These are phyloP conservation scores for Eueides isabella DNA, from an alignment of 1,140 invertebrate genomes.

Conservation along the genomic window DNA sequence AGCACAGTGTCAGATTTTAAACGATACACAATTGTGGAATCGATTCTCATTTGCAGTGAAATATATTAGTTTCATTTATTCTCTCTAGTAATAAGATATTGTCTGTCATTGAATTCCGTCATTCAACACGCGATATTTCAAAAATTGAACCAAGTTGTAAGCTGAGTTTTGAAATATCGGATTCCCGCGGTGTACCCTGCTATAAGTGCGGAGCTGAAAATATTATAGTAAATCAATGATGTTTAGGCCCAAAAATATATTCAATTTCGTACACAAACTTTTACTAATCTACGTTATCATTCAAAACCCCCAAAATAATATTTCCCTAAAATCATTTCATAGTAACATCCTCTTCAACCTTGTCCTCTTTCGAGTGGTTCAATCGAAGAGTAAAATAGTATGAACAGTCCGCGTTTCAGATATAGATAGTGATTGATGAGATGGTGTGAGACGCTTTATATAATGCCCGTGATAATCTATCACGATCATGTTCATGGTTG, in stretches of 20 bases:
- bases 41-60: too few relatives aligned
- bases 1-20: too few relatives aligned
- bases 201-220: too few relatives aligned
- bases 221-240: neutral
- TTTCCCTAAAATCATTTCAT: neutral
- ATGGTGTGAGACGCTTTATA: neutral
- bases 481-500: neutral
- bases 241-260: neutral
- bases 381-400: neutral
- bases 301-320: neutral
- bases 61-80: too few relatives aligned
- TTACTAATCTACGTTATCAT: neutral
- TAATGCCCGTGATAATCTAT: slow-evolving; percentile 4
- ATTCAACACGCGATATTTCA: too few relatives aligned
- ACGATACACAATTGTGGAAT: too few relatives aligned
- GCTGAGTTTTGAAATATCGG: too few relatives aligned
- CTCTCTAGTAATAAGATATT: too few relatives aligned
- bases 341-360: neutral
- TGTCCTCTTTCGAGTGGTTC: neutral
- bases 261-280: neutral
- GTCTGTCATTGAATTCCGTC: too few relatives aligned
- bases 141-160: too few relatives aligned
- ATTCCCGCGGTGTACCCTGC: too few relatives aligned
- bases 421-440: slow-evolving; percentile 6
- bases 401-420: neutral